Evolutionary conservation across 2,888 invertebrate genomes (phyloP).

Genomic region (Theodoxus fluviatilis): DNA sequence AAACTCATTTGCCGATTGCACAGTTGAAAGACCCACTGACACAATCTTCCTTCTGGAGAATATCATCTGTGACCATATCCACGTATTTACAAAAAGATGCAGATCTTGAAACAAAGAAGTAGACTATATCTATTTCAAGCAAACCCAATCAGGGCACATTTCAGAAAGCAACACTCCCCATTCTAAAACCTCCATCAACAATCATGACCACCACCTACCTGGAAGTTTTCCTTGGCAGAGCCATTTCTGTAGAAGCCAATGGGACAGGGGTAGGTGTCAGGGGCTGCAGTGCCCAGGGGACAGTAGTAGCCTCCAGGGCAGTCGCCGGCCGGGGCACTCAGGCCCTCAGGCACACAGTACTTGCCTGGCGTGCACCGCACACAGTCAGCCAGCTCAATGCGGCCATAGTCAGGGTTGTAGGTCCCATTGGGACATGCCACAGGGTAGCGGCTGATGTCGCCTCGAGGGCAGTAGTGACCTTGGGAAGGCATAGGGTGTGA

Average conservation of each 20-base stretch:
- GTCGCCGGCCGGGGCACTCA: constrained; percentile 47
- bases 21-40: too few relatives aligned
- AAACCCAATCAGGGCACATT: too few relatives aligned
- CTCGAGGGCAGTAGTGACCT: constrained; percentile 60
- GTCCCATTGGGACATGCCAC: constrained; percentile 61
- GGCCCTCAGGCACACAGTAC: constrained; percentile 56
- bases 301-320: constrained; percentile 64
- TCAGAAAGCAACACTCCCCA: too few relatives aligned
- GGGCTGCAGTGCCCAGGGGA: constrained; percentile 54
- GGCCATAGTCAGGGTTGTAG: constrained; percentile 51
- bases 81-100: too few relatives aligned
- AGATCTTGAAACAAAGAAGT: too few relatives aligned
- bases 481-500: too few relatives aligned
- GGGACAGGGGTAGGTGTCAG: constrained; percentile 54
- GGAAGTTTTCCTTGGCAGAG: constrained; percentile 60
- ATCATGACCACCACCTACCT: constrained; percentile 36
- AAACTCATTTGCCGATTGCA: too few relatives aligned
- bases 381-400: constrained; percentile 56
- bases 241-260: constrained; percentile 62
- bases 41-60: too few relatives aligned
- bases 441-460: constrained; percentile 59
- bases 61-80: too few relatives aligned
- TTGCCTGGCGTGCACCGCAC: constrained; percentile 57
- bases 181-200: too few relatives aligned
- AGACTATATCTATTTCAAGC: too few relatives aligned